A percentile compares a stretch with the other conserved stretches of the same genome.
These are phyloP conservation scores for Conus ventricosus DNA, from an alignment of 1,140 invertebrate species.

Conservation along the genomic window DNA sequence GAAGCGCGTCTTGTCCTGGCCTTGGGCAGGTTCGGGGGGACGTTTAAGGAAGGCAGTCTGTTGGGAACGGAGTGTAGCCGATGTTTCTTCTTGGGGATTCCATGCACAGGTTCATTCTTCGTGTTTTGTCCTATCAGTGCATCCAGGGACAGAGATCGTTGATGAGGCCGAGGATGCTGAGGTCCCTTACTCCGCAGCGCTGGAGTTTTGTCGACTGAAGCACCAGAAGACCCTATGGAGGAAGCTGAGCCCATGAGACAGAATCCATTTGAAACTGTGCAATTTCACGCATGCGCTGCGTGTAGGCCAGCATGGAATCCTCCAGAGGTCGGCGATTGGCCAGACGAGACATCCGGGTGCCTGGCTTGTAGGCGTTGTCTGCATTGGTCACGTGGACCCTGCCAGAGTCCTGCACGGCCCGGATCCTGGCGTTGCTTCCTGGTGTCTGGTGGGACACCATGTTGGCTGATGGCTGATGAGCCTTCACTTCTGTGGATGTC, in stretches of 20 bases:
- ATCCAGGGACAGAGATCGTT: slow-evolving; percentile 47
- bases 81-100: slow-evolving; percentile 13
- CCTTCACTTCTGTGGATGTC: too few species aligned
- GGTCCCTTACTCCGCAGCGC: background rate
- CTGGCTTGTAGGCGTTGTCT: background rate
- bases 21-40: background rate
- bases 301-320: slow-evolving; percentile 52
- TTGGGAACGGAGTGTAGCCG: background rate
- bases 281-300: slow-evolving; percentile 50
- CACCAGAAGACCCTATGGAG: background rate
- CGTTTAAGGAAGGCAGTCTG: background rate
- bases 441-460: too few species aligned
- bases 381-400: too few species aligned
- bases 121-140: slow-evolving; percentile 37
- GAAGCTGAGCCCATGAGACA: background rate
- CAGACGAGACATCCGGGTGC: background rate
- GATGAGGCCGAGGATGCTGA: background rate
- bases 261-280: slow-evolving; percentile 21
- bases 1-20: slow-evolving; percentile 10
- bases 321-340: slow-evolving; percentile 36
- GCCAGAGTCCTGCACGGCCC: too few species aligned
- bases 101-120: slow-evolving; percentile 19
- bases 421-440: too few species aligned
- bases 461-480: too few species aligned
- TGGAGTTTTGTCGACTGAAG: background rate